Base-by-base conservation (phyloP, 1,140 invertebrate species). In the Microplitis mediator region DNA sequence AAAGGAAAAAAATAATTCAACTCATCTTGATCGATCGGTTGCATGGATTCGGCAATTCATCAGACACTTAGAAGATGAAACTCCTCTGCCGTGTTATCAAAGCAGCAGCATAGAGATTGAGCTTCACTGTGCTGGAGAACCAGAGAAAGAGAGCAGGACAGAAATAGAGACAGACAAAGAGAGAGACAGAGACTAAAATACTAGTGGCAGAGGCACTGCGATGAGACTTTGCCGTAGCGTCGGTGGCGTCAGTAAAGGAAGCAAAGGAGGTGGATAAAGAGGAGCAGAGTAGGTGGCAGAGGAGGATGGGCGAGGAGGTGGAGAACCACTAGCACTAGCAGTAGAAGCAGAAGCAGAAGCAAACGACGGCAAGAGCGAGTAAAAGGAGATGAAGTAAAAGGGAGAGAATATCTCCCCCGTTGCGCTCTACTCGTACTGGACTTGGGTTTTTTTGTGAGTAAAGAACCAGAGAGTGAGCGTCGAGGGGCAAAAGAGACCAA, bases 341-440 rank as follows among this genome's bases (percentile, higher is more conserved):
- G 64, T 39, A 45, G 6, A 45, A 9, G 3, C 6, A 45, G 39
- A 45, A 11, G 39, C 39, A 76, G 70, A 71, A 76, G 58, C 62
- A 68, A 68, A 36, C 72, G 70, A 76, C 75, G 74, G 75, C 66
- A 77, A 80, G 82, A 80, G 81, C 39, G 39, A 76, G 80, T 77
- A 77, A 81, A 81, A 79, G 77, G 79, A 79, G 75, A 75, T 76
- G 75, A 81, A 79, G 80, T 45, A 45, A 45, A 45, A 45, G 39
- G 39, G 39, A 45, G 39, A 45, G 81, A 81, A 81, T 76, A 82
- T 50, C 51, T 77, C 81, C 80, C 81, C 84, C 81, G 79, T 80
- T 79, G 82, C 81, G 81, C 78, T 79, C 80, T 45, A 45, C 39
- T 45, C 39, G 80, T 78, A 79, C 83, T 82, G 82, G 83, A 85